phyloP scores from a whole-genome alignment of 2,113 vertebrate species.

The Eudyptes chrysolophus region DNA sequence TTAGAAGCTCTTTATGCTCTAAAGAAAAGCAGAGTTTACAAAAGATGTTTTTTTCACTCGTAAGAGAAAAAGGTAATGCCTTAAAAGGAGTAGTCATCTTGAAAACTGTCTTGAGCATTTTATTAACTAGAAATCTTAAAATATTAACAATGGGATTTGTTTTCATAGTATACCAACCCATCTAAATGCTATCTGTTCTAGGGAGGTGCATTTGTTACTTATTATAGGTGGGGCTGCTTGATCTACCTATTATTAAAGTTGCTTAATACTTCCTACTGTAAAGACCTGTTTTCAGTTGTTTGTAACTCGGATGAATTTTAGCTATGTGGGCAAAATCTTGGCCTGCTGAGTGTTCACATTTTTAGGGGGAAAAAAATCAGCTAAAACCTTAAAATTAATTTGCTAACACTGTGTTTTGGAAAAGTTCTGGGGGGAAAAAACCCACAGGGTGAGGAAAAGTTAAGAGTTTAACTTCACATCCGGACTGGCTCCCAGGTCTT shows the following conservation, averaged over 20 bases:
- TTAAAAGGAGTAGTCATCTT: background rate
- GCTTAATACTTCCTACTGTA: slow-evolving; percentile 40
- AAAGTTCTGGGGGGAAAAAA: background rate
- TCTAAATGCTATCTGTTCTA: slow-evolving; percentile 29
- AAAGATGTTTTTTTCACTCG: background rate
- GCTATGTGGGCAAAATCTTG: background rate
- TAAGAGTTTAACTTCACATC: background rate
- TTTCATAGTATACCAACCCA: background rate
- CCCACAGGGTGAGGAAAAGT: background rate
- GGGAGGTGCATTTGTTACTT: slow-evolving; percentile 38
- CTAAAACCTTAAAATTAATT: background rate
- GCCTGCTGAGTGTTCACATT: background rate
- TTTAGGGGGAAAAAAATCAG: background rate
- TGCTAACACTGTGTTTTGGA: background rate
- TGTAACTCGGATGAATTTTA: background rate
- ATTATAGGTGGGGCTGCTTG: slow-evolving; percentile 39
- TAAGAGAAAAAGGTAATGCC: background rate
- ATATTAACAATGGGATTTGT: background rate
- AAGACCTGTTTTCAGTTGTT: slow-evolving; percentile 33
- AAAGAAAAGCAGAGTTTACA: background rate
- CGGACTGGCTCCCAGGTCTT: background rate
- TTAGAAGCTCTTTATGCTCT: background rate
- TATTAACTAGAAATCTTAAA: background rate
- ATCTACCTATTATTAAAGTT: slow-evolving; percentile 56
- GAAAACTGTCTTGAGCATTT: background rate